A percentile compares a stretch with the other conserved stretches of the same genome.
phyloP scores from a whole-genome alignment of 1,140 invertebrate genomes.

The Delia radicum region DNA sequence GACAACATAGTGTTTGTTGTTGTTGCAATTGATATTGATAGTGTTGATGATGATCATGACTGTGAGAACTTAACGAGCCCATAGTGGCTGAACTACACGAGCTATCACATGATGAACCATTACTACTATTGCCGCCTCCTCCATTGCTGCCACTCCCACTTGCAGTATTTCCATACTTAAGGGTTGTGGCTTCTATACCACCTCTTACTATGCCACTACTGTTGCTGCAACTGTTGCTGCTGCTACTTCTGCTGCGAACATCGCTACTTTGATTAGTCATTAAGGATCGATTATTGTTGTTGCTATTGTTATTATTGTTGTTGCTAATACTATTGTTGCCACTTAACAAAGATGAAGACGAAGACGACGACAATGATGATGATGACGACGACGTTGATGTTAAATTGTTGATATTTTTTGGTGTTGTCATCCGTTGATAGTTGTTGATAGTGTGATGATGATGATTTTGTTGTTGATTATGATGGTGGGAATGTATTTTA shows the following conservation, averaged over 20 bases:
- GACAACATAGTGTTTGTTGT: slow-evolving; percentile 59
- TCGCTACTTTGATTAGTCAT: slow-evolving; percentile 33
- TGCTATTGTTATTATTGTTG: slow-evolving; percentile 26
- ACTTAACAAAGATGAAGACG: no score
- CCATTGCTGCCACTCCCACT: slow-evolving; percentile 40
- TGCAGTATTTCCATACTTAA: slow-evolving; percentile 49
- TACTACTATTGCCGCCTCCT: slow-evolving; percentile 32
- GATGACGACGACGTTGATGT: slow-evolving; percentile 35
- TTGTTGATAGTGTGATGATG: slow-evolving; percentile 42
- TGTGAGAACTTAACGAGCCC: slow-evolving; percentile 32
- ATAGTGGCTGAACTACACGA: slow-evolving; percentile 33
- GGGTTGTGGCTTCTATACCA: slow-evolving; percentile 48
- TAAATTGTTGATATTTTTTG: slow-evolving; percentile 37
- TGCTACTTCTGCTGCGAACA: slow-evolving; percentile 40
- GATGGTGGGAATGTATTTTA: slow-evolving; percentile 32
- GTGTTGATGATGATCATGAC: slow-evolving; percentile 51
- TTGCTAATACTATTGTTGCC: slow-evolving; percentile 37
- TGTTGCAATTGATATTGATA: slow-evolving; percentile 53
- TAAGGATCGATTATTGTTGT: slow-evolving; percentile 27
- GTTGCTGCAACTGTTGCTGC: slow-evolving; percentile 25
- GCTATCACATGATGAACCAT: no score
- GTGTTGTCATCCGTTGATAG: slow-evolving; percentile 16
- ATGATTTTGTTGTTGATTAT: slow-evolving; percentile 29
- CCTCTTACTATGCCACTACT: slow-evolving; percentile 44
- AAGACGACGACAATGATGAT: no score